Evolutionary conservation across 92 coral and sea anemone genomes (phyloP), one percentile per base, ranked within the genome.

Genomic region (Heteractis magnifica): DNA sequence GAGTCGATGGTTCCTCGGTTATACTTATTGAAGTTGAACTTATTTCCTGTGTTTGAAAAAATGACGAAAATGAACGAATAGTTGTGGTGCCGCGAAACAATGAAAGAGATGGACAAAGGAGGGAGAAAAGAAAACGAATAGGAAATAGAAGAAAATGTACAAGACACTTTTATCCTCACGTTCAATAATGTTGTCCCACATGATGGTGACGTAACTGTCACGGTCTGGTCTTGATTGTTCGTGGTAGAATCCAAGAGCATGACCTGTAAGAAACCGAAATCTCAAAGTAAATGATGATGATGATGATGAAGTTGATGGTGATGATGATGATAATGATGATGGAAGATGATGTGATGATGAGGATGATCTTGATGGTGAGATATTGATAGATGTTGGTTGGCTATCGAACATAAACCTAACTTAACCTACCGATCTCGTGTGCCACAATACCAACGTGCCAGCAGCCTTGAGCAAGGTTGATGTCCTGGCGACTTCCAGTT

Each of bases 371-470:
- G 44, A 34, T 34, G 44, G 44, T 2, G 44, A 34, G 44, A 34
- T 34, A 34, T 34, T 34, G 44, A 34, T 34, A 2, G 44, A 34
- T 34, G 44, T 2, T 34, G 44, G 44, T 2, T 34, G 44, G 1
- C 3, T 34, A 34, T 34, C 3, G 44, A 34, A 34, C 3, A 62
- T n/a, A 62, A 62, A 62, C 3, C 9, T 62, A 3, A 48, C 12
- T 26, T 0, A 51, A 82, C 91, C 53, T 20, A 94, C 98, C 98
- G 52, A 94, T 94, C 79, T 94, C 98, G 49, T 94, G 98, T 19
- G 92, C 98, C 6, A 94, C 98, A 41, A 91, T 92, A 26, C 98
- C 98, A 13, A 68, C 49, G 52, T 21, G 10, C 98, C 98, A 94
- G 82, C 98, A 94, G 5, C 96, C 96, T 2, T 88, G 10, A 6